Percentiles rank a stretch among this genome's conserved stretches.
Evolutionary conservation across 2,113 vertebrate genomes (phyloP).

Genomic region (Blennius ocellaris): DNA sequence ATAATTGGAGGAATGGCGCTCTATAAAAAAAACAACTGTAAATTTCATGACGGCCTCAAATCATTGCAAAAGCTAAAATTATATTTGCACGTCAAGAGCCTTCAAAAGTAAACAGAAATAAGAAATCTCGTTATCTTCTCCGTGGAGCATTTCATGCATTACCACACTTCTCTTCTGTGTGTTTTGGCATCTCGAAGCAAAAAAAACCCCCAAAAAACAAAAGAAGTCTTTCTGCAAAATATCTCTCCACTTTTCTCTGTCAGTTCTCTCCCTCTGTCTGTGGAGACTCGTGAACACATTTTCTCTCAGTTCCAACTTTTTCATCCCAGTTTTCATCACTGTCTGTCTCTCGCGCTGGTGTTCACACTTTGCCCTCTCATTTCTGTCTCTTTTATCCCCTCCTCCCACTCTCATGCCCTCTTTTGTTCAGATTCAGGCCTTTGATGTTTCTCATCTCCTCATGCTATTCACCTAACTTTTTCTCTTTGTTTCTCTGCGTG

Average conservation of each 20-base stretch:
- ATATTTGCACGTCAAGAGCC: constrained; percentile 46
- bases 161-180: constrained; percentile 23
- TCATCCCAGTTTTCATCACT: constrained; percentile 40
- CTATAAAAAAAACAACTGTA: constrained; percentile 2
- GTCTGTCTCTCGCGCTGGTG: constrained; percentile 35
- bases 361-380: constrained; percentile 61
- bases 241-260: constrained; percentile 32
- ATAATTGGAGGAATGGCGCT: constrained; percentile 4
- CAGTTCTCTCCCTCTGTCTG: constrained; percentile 2
- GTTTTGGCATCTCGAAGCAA: constrained; percentile 32
- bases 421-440: constrained; percentile 69
- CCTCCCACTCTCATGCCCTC: constrained; percentile 44
- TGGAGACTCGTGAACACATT: constrained; percentile 51
- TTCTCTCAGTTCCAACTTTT: constrained; percentile 38
- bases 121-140: constrained; percentile 40
- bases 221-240: constrained; percentile 36
- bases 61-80: constrained; percentile 45
- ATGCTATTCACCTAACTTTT: constrained; percentile 63
- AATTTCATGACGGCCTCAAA: constrained; percentile 34
- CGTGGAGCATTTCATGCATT: constrained; percentile 24
- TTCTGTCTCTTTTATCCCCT: constrained; percentile 48
- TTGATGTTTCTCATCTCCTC: constrained; percentile 67
- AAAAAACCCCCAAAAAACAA: neutral
- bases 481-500: constrained; percentile 44
- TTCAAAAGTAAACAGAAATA: constrained; percentile 61